Evolutionary conservation across 2,113 vertebrate genomes (phyloP).

Genomic region (Phrynosoma platyrhinos): DNA sequence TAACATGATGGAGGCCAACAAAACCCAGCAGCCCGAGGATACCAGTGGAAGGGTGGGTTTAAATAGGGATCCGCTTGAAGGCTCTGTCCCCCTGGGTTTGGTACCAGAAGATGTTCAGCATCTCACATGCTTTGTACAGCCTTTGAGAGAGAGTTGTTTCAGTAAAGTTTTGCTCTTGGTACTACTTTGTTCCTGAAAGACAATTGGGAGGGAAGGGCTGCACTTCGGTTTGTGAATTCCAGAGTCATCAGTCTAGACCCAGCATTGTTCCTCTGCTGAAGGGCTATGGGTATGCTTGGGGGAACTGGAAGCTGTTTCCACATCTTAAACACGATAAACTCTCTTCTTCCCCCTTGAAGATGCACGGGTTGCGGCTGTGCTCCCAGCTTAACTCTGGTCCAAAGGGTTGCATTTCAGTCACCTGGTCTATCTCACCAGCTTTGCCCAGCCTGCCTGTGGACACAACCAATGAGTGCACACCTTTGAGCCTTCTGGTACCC

Average conservation of each 20-base stretch:
- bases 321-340: not conserved
- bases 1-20: not conserved
- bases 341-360: not conserved
- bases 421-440: too few species aligned
- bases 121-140: not conserved
- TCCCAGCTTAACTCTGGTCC: too few species aligned
- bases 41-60: not conserved
- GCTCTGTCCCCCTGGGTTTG: too few species aligned
- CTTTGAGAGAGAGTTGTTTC: not conserved
- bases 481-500: too few species aligned
- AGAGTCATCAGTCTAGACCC: not conserved
- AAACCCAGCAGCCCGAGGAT: not conserved
- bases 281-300: too few species aligned
- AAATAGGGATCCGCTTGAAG: not conserved
- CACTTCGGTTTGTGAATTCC: not conserved
- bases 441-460: not conserved
- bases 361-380: not conserved
- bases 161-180: slow-evolving; percentile 2
- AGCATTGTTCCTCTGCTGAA: not conserved
- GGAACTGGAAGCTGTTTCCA: too few species aligned
- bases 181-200: not conserved
- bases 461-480: not conserved
- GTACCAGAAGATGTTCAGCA: not conserved
- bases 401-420: too few species aligned
- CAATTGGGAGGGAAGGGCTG: not conserved